Base-by-base conservation (phyloP, 1,140 invertebrate species). In the Leptestheria dahalacensis region DNA sequence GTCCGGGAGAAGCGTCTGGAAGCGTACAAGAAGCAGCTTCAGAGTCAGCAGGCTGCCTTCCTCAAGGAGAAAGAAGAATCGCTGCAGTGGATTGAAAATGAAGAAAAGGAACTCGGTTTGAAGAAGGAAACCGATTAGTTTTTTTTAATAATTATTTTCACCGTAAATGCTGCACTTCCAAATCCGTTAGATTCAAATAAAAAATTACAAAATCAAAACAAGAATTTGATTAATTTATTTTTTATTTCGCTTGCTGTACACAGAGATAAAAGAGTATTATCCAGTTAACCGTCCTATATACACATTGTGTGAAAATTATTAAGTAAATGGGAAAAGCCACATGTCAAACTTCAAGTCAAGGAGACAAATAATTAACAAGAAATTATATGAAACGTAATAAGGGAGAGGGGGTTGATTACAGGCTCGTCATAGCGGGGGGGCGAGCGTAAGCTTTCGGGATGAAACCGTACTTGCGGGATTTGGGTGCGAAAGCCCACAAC, bases 401-500 rank as follows among this genome's bases (percentile, higher is more conserved):
- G 15, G 33, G 6, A 15, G 33, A 15, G 33, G 15, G 15, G 33
- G 33, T 9, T 41, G 33, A 9, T 79, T 75, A 86, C 62, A 91
- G 79, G 67, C 85, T 85, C 11, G 89, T 94, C 81, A 91, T 92
- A 50, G 88, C 89, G 1, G 90, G 90, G 9, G 88, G 86, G n/a
- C 88, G 77, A 1, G 91, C 91, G 69, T 94, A 95, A 0, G 89
- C 87, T 71, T 91, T 92, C 11, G 92, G 92, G 66, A 96, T 92
- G 71, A 94, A 95, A 12, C 92, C 92, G 69, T 92, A 93, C 74
- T 91, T 89, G 25, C 89, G 75, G 11, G 87, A 87, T 73, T 91
- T 91, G 0, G 90, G 89, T 10, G 90, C 88, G 72, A 91, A 93
- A 0, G 89, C 90, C 91, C 91, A 96, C 26, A 95, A 73, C 91